Base-by-base conservation (phyloP, 1,140 invertebrate genomes). In the Drosophila mojavensis region DNA sequence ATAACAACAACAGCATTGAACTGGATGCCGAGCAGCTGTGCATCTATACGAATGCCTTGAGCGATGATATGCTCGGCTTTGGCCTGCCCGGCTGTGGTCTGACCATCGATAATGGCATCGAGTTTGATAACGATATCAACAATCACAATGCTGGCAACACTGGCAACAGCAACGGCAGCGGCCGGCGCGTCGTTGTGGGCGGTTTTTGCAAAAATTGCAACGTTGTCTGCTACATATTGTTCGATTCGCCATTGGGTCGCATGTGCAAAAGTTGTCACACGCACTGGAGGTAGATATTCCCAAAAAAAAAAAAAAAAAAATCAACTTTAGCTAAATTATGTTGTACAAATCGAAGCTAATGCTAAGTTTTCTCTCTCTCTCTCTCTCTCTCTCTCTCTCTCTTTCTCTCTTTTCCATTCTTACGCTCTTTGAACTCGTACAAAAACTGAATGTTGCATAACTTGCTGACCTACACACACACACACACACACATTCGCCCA, bases 251-350 rank as follows among this genome's bases (percentile, higher is more conserved):
- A 33, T 75, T 84, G 77, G 92, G 92, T 28, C 90, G 82, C 63
- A 81, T 92, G 69, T 92, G 92, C 60, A 88, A 81, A 58, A 92
- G 92, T 91, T 92, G 92, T 71, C 84, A 91, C 77, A 84, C 91
- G 55, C 91, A 92, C 65, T 92, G 92, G 92, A 92, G 92, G 92
- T 92, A 92, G 72, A 79, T 78, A 89, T 69, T 66, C 33, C 15
- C 4, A 55, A 58, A 56, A 43, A 30, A 30, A 50, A 63, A 28
- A 45, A 28, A 59, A 26, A 43, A 10, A 33, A 60, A 39, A 53
- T 47, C 20, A 51, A 63, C 13, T 47, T 9, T 47, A 63, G 60
- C 59, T 39, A 68, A 69, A 67, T 30, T 33, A 67, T 72, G 65
- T 61, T 74, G 53, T 65, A 36, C 26, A 62, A 67, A 15, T 59